Evolutionary conservation across 2,113 vertebrate genomes (phyloP).

Genomic region (Hirundichthys speculiger): DNA sequence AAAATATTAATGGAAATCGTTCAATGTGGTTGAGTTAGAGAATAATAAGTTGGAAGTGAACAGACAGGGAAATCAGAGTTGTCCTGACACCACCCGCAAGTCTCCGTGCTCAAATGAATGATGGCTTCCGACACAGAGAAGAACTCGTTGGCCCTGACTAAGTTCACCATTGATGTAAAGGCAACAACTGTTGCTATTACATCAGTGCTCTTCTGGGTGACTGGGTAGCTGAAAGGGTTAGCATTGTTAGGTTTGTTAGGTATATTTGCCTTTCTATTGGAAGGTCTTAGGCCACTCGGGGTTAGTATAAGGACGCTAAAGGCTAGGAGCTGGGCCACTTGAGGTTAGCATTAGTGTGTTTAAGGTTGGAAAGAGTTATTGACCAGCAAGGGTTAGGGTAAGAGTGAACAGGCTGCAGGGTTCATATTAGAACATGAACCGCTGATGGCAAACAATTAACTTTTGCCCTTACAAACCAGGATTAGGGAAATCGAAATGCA

Average conservation of each 20-base stretch:
- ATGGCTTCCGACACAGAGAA: constrained; percentile 70
- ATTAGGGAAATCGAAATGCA: constrained; percentile 34
- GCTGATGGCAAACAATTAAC: constrained; percentile 52
- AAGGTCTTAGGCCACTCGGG: constrained; percentile 62
- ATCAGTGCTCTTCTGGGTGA: constrained; percentile 78
- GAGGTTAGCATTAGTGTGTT: constrained; percentile 62
- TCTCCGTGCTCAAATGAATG: constrained; percentile 70
- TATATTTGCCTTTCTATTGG: constrained; percentile 46
- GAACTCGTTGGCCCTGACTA: constrained; percentile 53
- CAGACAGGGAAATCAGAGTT: constrained; percentile 43
- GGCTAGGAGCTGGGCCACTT: constrained; percentile 46
- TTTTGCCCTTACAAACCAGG: constrained; percentile 54
- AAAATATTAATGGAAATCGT: background rate
- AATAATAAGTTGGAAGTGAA: constrained; percentile 59
- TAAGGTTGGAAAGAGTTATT: constrained; percentile 51
- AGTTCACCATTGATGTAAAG: constrained; percentile 35
- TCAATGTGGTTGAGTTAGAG: constrained; percentile 32
- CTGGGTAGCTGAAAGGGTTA: constrained; percentile 75
- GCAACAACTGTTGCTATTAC: constrained; percentile 55
- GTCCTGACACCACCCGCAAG: constrained; percentile 54
- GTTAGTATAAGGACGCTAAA: constrained; percentile 54
- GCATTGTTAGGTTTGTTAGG: constrained; percentile 66
- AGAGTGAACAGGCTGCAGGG: constrained; percentile 45
- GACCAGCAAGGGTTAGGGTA: constrained; percentile 38
- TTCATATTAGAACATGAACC: constrained; percentile 43